Conservation (phyloP, 1,140 invertebrate species). For the Bombus superbus region DNA sequence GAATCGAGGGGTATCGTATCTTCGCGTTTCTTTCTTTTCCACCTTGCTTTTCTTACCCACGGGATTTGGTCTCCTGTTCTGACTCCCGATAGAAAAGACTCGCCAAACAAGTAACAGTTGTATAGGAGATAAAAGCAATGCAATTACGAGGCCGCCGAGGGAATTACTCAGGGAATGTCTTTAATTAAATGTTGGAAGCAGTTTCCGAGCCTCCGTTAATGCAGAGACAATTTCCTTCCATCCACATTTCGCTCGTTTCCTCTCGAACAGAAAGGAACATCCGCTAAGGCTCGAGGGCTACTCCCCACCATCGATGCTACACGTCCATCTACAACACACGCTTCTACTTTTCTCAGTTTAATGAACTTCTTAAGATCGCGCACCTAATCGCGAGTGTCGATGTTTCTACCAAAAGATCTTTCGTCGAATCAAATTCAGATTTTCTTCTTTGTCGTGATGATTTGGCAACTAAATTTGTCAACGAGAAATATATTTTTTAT, state of each 20-base stretch:
- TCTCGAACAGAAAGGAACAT: conserved; percentile 72
- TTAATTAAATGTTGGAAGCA: conserved; percentile 83
- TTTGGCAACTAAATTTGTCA: background rate
- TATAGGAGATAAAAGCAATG: conserved; percentile 78
- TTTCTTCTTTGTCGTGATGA: background rate
- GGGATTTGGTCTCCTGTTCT: conserved; percentile 57
- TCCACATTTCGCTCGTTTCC: conserved; percentile 76
- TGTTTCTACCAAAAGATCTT: conserved; percentile 72
- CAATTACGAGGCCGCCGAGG: conserved; percentile 77
- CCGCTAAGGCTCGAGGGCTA: conserved; percentile 40
- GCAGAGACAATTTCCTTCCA: conserved; percentile 82
- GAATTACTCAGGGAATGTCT: conserved; percentile 81
- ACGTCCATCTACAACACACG: conserved; percentile 32
- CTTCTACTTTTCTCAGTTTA: conserved; percentile 59
- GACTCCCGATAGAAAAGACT: conserved; percentile 73
- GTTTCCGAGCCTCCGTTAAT: conserved; percentile 82
- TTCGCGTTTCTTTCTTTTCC: conserved; percentile 51
- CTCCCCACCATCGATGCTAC: background rate
- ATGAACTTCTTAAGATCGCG: conserved; percentile 78
- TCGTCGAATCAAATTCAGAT: conserved; percentile 56
- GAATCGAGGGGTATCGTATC: conserved; percentile 38
- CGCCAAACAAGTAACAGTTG: conserved; percentile 80
- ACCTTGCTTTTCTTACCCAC: conserved; percentile 31
- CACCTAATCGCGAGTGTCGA: conserved; percentile 77
- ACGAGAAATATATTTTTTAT: background rate